A percentile compares a stretch with the other conserved stretches of the same genome.
Evolutionary conservation across 1,140 invertebrate species (phyloP).

Genomic region (Listronotus bonariensis): DNA sequence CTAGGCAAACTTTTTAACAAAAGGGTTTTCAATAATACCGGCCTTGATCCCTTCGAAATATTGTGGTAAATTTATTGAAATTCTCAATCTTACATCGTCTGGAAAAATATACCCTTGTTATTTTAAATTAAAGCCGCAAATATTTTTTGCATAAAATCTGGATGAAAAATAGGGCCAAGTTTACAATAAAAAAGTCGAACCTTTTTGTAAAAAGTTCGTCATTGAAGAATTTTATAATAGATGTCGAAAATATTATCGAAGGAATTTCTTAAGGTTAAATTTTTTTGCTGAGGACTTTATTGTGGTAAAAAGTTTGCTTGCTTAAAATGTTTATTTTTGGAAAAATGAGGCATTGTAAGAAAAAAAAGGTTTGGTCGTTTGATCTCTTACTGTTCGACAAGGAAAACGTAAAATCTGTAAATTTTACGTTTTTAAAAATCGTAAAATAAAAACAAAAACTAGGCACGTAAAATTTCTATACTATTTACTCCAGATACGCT

Average conservation of each 20-base stretch:
- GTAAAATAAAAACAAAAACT: no score
- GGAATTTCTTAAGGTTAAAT: constrained; percentile 15
- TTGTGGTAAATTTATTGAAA: constrained; percentile 15
- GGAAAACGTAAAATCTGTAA: no score
- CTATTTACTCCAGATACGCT: no score
- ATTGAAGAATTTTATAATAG: constrained; percentile 12
- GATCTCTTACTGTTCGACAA: no score
- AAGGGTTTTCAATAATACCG: no score
- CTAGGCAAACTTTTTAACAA: no score
- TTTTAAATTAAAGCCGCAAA: constrained; percentile 24
- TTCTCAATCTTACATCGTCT: constrained; percentile 18
- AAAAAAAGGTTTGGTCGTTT: no score
- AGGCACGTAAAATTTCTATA: no score
- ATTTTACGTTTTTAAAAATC: no score
- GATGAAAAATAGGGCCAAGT: constrained; percentile 12
- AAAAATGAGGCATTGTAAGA: no score
- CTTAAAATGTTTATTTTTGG: no score
- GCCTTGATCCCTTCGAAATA: constrained; percentile 11
- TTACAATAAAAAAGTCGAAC: constrained; percentile 8
- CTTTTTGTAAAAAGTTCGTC: constrained; percentile 14
- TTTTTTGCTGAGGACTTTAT: background rate
- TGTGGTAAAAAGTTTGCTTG: no score
- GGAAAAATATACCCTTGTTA: constrained; percentile 25
- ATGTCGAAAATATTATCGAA: constrained; percentile 21
- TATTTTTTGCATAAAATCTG: constrained; percentile 19